phyloP scores from a whole-genome alignment of 64 coral and sea anemone species.

The Dendronephthya gigantea region DNA sequence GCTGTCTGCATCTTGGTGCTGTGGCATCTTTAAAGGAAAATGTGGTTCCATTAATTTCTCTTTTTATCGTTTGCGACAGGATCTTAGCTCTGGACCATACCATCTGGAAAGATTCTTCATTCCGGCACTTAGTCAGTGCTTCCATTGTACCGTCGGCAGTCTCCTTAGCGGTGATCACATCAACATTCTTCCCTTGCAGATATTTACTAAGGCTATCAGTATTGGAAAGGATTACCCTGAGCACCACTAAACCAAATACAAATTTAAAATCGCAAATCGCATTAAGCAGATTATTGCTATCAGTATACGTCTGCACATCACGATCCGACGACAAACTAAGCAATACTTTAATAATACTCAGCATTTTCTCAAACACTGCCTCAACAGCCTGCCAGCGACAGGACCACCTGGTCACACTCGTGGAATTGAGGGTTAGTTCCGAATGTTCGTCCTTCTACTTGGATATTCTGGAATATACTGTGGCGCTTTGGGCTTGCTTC shows the following conservation, averaged over 20 bases:
- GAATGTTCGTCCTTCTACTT: neutral
- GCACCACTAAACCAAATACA: constrained; percentile 21
- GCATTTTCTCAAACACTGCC: constrained; percentile 15
- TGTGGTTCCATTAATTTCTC: no score
- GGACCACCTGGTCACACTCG: neutral
- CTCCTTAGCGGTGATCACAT: neutral
- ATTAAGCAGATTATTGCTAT: constrained; percentile 19
- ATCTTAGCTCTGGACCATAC: no score
- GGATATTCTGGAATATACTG: neutral
- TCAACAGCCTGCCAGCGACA: constrained; percentile 10
- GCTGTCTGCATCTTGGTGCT: neutral
- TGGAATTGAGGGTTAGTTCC: neutral
- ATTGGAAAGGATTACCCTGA: constrained; percentile 10
- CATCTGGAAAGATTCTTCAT: no score
- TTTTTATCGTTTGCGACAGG: no score
- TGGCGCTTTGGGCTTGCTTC: no score
- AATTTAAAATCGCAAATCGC: constrained; percentile 14
- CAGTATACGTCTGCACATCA: constrained; percentile 18
- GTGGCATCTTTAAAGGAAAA: neutral
- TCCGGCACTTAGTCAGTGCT: no score
- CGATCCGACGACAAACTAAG: neutral
- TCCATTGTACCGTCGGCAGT: neutral
- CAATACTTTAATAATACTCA: constrained; percentile 25
- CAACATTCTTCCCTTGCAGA: neutral
- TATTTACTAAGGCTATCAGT: no score